Evolutionary conservation across 2,888 invertebrate genomes (phyloP).

Genomic region (Apoderus coryli): DNA sequence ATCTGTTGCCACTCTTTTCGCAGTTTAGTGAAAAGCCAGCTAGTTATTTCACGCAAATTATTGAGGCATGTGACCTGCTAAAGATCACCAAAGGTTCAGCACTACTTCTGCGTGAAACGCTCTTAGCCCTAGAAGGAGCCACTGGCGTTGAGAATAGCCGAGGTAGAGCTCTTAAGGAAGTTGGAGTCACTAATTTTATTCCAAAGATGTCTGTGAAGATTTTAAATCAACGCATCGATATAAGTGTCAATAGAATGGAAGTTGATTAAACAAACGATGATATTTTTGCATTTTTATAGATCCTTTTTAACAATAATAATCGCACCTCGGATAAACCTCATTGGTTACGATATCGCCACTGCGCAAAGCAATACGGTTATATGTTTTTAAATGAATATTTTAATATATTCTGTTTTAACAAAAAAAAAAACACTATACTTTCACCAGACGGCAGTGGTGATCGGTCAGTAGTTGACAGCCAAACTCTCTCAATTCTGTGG

Average conservation of each 20-base stretch:
- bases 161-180: slow-evolving; percentile 37
- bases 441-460: too few relatives aligned
- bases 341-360: too few relatives aligned
- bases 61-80: slow-evolving; percentile 60
- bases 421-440: too few relatives aligned
- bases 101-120: slow-evolving; percentile 50
- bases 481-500: too few relatives aligned
- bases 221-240: slow-evolving; percentile 42
- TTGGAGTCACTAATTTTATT: slow-evolving; percentile 40
- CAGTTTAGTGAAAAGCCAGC: slow-evolving; percentile 59
- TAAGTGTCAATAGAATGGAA: slow-evolving; percentile 29
- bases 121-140: slow-evolving; percentile 36
- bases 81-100: slow-evolving; percentile 67
- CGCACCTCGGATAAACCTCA: too few relatives aligned
- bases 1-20: slow-evolving; percentile 75
- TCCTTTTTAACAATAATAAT: too few relatives aligned
- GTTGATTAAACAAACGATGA: slow-evolving; percentile 24
- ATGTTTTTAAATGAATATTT: too few relatives aligned
- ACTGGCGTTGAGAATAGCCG: slow-evolving; percentile 35
- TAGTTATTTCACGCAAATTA: slow-evolving; percentile 51
- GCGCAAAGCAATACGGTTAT: too few relatives aligned
- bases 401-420: too few relatives aligned
- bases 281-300: too few relatives aligned
- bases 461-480: too few relatives aligned
- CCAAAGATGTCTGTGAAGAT: slow-evolving; percentile 39